Evolutionary conservation across 2,797 vertebrate genomes (phyloP).

Genomic region (Arrhamphus sclerolepis): DNA sequence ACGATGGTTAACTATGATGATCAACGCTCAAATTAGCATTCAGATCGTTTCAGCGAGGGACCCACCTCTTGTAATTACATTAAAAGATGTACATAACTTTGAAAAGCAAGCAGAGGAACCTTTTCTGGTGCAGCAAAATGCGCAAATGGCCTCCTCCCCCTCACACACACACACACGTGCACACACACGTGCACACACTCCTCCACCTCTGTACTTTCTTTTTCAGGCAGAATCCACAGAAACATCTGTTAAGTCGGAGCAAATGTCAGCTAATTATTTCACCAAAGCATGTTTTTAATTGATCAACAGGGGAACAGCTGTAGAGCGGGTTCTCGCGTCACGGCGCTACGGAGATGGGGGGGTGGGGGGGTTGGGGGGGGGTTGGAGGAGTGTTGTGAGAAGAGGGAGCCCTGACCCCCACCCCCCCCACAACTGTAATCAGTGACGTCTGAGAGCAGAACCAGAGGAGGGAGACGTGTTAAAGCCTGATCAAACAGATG

Average conservation of each 20-base stretch:
- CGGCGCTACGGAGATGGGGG: constrained; percentile 55
- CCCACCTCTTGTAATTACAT: constrained; percentile 78
- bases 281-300: constrained; percentile 83
- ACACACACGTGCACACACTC: constrained; percentile 12
- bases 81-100: constrained; percentile 74
- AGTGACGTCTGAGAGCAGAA: constrained; percentile 40
- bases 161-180: too few relatives aligned
- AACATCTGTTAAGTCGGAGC: constrained; percentile 82
- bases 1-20: constrained; percentile 75
- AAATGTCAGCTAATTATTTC: constrained; percentile 84
- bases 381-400: not conserved
- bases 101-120: constrained; percentile 57
- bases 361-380: not conserved
- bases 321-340: constrained; percentile 66
- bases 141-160: constrained; percentile 29
- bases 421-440: too few relatives aligned
- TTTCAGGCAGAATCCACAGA: constrained; percentile 65
- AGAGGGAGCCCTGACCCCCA: constrained; percentile 46
- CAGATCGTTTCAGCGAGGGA: constrained; percentile 62
- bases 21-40: constrained; percentile 73
- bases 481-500: constrained; percentile 51
- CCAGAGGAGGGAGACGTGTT: too few relatives aligned
- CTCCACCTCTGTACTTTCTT: constrained; percentile 71
- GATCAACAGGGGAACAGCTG: constrained; percentile 81
- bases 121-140: constrained; percentile 37